Conservation (phyloP, 92 coral and sea anemone genomes). For the Bergia sp. region DNA sequence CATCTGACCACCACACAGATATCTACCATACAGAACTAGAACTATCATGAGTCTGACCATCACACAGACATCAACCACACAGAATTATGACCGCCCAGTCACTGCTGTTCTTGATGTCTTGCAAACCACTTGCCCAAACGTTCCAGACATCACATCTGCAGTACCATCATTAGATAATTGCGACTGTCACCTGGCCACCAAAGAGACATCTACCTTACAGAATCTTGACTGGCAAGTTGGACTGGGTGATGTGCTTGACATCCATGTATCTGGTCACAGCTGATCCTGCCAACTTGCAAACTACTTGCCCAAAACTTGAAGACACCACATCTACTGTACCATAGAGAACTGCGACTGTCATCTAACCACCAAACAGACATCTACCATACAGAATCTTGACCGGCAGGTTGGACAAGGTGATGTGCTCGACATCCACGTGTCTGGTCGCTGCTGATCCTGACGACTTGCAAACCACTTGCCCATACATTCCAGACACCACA, state of each 20-base stretch:
- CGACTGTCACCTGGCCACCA: slow-evolving; percentile 62
- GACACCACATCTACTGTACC: too few relatives aligned
- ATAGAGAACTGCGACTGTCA: too few relatives aligned
- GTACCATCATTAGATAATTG: too few relatives aligned
- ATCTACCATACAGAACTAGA: slow-evolving; percentile 76
- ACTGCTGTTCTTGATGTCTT: slow-evolving; percentile 92
- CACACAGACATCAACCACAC: too few relatives aligned
- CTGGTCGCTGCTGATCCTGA: slow-evolving; percentile 89
- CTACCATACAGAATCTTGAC: slow-evolving; percentile 89
- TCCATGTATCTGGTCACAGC: slow-evolving; percentile 83
- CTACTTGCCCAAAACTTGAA: too few relatives aligned
- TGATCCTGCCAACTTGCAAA: slow-evolving; percentile 97
- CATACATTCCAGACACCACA: slow-evolving; percentile 99
- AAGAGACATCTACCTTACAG: slow-evolving; percentile 91
- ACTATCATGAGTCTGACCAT: too few relatives aligned
- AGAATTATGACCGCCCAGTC: too few relatives aligned
- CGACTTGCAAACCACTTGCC: slow-evolving; percentile 99
- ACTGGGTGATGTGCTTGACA: slow-evolving; percentile 90
- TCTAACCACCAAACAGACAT: slow-evolving; percentile 76
- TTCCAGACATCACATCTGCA: too few relatives aligned
- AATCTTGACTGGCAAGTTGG: slow-evolving; percentile 93
- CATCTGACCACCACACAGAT: slow-evolving; percentile 76
- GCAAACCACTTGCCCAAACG: too few relatives aligned
- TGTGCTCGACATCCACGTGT: slow-evolving; percentile 84
- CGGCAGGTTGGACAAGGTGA: slow-evolving; percentile 98